phyloP scores from a whole-genome alignment of 2,113 vertebrate species.

The Poeciliopsis occidentalis region DNA sequence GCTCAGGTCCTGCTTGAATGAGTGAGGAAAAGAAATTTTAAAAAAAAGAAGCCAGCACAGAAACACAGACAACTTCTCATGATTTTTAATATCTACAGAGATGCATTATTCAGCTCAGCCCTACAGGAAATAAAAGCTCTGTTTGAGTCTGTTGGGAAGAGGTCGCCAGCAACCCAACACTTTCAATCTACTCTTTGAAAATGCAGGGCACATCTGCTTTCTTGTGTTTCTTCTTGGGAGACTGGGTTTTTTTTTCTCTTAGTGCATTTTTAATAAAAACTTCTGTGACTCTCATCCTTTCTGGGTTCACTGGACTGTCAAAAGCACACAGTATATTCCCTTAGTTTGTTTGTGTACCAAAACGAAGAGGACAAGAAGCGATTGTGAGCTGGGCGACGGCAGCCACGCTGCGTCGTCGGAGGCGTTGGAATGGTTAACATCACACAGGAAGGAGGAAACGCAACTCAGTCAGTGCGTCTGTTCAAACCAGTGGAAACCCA shows the following conservation, averaged over 20 bases:
- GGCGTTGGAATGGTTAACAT: conserved; percentile 39
- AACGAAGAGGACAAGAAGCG: conserved; percentile 50
- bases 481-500: conserved; percentile 35
- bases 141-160: conserved; percentile 16
- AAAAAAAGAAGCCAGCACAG: neutral
- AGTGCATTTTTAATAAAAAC: conserved; percentile 64
- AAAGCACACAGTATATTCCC: conserved; percentile 29
- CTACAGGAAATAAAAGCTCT: conserved; percentile 23
- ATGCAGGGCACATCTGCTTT: conserved; percentile 45
- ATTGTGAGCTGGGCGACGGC: conserved; percentile 51
- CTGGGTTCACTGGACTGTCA: conserved; percentile 45
- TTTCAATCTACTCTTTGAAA: conserved; percentile 40
- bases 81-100: conserved; percentile 1
- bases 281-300: conserved; percentile 48
- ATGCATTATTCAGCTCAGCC: conserved; percentile 11
- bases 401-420: conserved; percentile 30
- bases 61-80: neutral
- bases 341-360: conserved; percentile 25
- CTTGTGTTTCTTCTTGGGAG: conserved; percentile 6
- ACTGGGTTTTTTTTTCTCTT: conserved; percentile 42
- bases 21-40: neutral
- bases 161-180: conserved; percentile 3
- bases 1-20: conserved; percentile 15
- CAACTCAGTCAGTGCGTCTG: neutral
- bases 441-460: conserved; percentile 11